Evolutionary conservation across 1,140 invertebrate species (phyloP).

Genomic region (Diorhabda elongata): DNA sequence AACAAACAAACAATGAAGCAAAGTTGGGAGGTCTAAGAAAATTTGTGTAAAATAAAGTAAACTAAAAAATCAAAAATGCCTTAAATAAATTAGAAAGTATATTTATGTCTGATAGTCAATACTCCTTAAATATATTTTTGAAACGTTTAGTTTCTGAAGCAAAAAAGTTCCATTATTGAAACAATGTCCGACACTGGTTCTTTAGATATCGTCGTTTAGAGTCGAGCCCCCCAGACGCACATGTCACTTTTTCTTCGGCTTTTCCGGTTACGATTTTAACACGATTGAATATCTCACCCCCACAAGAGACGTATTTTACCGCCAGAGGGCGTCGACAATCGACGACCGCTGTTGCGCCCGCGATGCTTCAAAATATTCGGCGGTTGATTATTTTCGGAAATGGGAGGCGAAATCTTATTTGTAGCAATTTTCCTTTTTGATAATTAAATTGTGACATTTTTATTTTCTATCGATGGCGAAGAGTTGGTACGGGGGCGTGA

Average conservation of each 20-base stretch:
- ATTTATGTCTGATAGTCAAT: too few species aligned
- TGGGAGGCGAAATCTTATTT: slow-evolving; percentile 32
- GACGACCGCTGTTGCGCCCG: slow-evolving; percentile 20
- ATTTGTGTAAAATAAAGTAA: too few species aligned
- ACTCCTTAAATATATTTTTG: too few species aligned
- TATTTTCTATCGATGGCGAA: not conserved
- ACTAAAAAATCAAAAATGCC: too few species aligned
- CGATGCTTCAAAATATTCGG: slow-evolving; percentile 26
- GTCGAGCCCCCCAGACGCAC: slow-evolving; percentile 8
- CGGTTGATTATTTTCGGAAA: slow-evolving; percentile 28
- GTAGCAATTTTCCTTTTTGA: slow-evolving; percentile 11
- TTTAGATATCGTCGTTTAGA: too few species aligned
- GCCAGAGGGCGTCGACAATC: slow-evolving; percentile 23
- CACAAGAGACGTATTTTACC: slow-evolving; percentile 16
- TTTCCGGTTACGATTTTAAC: slow-evolving; percentile 17
- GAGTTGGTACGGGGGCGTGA: not conserved
- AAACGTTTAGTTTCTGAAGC: too few species aligned
- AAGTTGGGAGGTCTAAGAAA: too few species aligned
- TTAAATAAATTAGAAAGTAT: too few species aligned
- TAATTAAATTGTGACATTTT: slow-evolving; percentile 9
- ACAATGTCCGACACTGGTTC: too few species aligned
- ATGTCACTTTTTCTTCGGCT: slow-evolving; percentile 18
- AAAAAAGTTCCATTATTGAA: too few species aligned
- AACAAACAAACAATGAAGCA: too few species aligned
- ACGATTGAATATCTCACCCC: slow-evolving; percentile 22